Conservation (phyloP, 2,797 vertebrate genomes). For the Adrianichthys oophorus region DNA sequence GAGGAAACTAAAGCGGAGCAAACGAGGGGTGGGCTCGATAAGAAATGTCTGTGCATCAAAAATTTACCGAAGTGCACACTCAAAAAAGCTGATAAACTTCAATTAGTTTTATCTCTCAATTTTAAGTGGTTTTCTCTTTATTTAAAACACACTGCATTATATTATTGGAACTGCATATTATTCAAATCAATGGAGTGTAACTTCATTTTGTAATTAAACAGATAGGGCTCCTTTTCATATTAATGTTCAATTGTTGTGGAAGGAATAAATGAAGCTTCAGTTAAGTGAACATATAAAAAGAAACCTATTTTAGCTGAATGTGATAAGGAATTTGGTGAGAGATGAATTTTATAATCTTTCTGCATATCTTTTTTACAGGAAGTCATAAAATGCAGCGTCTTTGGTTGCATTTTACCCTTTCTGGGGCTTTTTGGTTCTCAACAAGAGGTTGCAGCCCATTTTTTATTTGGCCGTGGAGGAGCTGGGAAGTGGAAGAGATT, state of each 20-base stretch:
- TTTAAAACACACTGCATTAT: conserved; percentile 91
- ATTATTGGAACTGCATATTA: conserved; percentile 86
- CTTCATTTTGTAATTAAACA: conserved; percentile 84
- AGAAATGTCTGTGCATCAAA: conserved; percentile 12
- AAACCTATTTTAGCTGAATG: conserved; percentile 11
- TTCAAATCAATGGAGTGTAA: conserved; percentile 87
- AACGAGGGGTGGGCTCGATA: conserved; percentile 12
- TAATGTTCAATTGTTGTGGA: conserved; percentile 73
- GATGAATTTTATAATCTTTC: conserved; percentile 14
- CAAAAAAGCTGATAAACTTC: conserved; percentile 83
- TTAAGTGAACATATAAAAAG: conserved; percentile 10
- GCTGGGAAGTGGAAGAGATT: conserved; percentile 54
- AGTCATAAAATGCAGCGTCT: conserved; percentile 17
- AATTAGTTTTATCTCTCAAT: conserved; percentile 86
- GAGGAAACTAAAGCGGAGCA: conserved; percentile 11
- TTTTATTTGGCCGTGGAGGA: conserved; percentile 54
- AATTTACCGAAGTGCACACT: conserved; percentile 43
- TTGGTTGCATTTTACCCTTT: conserved; percentile 33
- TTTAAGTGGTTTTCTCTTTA: conserved; percentile 84
- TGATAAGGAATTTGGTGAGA: conserved; percentile 16
- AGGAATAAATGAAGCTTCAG: conserved; percentile 38
- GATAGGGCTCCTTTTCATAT: conserved; percentile 75
- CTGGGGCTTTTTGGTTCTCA: conserved; percentile 17
- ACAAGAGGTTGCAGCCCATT: conserved; percentile 41
- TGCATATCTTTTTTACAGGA: conserved; percentile 15